These are phyloP conservation scores for Delphinus delphis DNA, from an alignment of 2,113 vertebrate genomes.

Conservation along the genomic window DNA sequence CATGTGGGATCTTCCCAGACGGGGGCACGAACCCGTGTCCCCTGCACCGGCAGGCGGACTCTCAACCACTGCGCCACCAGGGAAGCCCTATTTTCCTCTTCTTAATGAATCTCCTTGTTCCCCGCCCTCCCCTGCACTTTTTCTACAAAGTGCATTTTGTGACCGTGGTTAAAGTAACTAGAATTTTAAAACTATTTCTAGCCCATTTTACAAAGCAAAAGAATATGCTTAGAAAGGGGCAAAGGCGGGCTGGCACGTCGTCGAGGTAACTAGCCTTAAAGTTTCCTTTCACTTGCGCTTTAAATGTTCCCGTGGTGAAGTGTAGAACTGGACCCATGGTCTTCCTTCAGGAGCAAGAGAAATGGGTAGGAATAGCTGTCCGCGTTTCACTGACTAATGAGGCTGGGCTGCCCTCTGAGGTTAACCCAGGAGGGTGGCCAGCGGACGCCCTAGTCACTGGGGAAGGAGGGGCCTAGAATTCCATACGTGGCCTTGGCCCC, in stretches of 20 bases:
- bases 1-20: too few species aligned
- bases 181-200: background rate
- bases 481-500: background rate
- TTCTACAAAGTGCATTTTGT: background rate
- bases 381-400: background rate
- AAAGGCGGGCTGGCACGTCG: constrained; percentile 31
- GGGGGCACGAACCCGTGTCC: too few species aligned
- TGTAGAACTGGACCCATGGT: constrained; percentile 16
- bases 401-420: background rate
- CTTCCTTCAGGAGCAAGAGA: constrained; percentile 69
- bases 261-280: constrained; percentile 66
- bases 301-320: constrained; percentile 61
- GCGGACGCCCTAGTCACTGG: too few species aligned
- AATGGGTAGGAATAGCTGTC: constrained; percentile 57
- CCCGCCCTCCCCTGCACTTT: background rate
- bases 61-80: too few species aligned
- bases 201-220: constrained; percentile 42
- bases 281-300: constrained; percentile 64
- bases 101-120: background rate
- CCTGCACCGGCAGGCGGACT: too few species aligned
- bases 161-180: background rate
- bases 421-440: background rate
- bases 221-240: background rate
- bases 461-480: background rate
- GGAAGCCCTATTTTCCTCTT: background rate